These are phyloP conservation scores for Synchiropus splendidus DNA, from an alignment of 2,113 vertebrate species.

Conservation along the genomic window DNA sequence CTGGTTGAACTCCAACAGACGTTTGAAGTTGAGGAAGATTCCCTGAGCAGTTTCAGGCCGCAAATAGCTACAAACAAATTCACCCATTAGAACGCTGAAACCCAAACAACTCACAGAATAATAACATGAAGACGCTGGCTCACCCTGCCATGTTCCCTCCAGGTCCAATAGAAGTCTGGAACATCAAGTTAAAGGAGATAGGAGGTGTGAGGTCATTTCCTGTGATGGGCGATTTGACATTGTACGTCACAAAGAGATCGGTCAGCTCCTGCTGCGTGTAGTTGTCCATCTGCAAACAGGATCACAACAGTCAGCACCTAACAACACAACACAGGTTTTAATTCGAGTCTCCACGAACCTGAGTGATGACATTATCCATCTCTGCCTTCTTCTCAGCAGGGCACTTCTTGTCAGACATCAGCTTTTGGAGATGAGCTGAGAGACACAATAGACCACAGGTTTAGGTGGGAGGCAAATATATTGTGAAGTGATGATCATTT, in stretches of 20 bases:
- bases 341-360: constrained; percentile 59
- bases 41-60: constrained; percentile 98
- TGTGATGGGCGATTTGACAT: constrained; percentile 87
- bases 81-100: background rate
- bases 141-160: constrained; percentile 95
- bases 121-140: background rate
- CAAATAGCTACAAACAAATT: constrained; percentile 76
- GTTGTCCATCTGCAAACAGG: constrained; percentile 81
- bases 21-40: constrained; percentile 99
- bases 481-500: too few species aligned
- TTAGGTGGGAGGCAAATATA: too few species aligned
- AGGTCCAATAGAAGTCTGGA: constrained; percentile 95
- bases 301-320: background rate
- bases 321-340: background rate
- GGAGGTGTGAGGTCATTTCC: constrained; percentile 90
- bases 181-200: constrained; percentile 96
- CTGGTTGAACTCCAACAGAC: constrained; percentile 96
- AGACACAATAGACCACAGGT: background rate
- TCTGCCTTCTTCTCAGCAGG: constrained; percentile 82
- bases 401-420: constrained; percentile 97
- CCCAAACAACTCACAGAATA: rapidly evolving
- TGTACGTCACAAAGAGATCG: constrained; percentile 91
- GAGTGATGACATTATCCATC: constrained; percentile 88
- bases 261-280: constrained; percentile 84
- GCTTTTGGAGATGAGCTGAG: constrained; percentile 93